These are phyloP conservation scores for Lapara coniferarum DNA, from an alignment of 2,888 invertebrate genomes.

Conservation along the genomic window DNA sequence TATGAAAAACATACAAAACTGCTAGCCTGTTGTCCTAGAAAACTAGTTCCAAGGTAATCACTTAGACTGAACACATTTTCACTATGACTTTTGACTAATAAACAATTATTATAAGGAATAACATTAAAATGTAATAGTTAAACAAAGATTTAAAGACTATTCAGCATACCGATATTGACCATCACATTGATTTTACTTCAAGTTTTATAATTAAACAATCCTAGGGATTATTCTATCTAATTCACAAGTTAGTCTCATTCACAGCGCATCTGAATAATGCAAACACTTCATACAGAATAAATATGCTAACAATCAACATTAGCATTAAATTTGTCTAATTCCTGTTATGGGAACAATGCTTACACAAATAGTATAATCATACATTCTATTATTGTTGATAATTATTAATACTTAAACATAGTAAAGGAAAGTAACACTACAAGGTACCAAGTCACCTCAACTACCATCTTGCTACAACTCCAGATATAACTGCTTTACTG, in stretches of 20 bases:
- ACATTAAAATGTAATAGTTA: slow-evolving; percentile 7
- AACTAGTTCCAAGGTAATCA: background rate
- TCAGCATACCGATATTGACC: background rate
- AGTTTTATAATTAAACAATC: background rate
- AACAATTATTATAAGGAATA: slow-evolving; percentile 17
- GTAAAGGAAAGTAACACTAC: slow-evolving; percentile 2
- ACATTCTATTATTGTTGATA: slow-evolving; percentile 9
- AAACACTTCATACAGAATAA: background rate
- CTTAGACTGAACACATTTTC: slow-evolving; percentile 20
- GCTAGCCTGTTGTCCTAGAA: slow-evolving; percentile 10
- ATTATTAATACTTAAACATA: background rate
- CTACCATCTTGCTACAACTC: slow-evolving; percentile 4
- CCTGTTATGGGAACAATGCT: background rate
- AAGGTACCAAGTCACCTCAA: slow-evolving; percentile 9
- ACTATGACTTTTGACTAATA: slow-evolving; percentile 10
- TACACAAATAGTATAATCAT: slow-evolving; percentile 12
- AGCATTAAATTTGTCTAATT: slow-evolving; percentile 18
- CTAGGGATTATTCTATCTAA: background rate
- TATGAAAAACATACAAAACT: background rate
- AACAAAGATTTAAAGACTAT: slow-evolving; percentile 12
- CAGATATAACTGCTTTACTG: slow-evolving; percentile 16
- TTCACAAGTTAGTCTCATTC: background rate
- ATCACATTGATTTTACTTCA: slow-evolving; percentile 13
- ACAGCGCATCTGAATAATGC: background rate
- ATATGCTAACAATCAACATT: slow-evolving; percentile 16